Conservation (phyloP, 1,140 invertebrate genomes). For the Phthorimaea operculella region DNA sequence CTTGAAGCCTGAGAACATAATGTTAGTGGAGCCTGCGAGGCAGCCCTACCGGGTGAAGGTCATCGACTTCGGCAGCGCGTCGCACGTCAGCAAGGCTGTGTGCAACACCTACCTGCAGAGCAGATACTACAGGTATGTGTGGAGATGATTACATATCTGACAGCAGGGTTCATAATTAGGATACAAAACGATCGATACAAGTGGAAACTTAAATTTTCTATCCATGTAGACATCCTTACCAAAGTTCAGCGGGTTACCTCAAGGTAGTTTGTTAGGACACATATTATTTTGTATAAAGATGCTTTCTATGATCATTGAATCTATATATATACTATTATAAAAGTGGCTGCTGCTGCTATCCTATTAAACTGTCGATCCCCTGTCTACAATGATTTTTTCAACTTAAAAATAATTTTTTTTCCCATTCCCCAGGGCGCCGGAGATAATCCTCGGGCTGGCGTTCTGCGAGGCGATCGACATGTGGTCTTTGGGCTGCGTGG, state of each 20-base stretch:
- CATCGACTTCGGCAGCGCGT: conserved; percentile 99
- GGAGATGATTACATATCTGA: no score
- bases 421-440: conserved; percentile 81
- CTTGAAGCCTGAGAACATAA: conserved; percentile 99
- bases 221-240: no score
- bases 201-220: no score
- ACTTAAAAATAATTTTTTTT: neutral
- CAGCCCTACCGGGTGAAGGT: conserved; percentile 98
- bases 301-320: no score
- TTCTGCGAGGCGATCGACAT: conserved; percentile 99
- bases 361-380: no score
- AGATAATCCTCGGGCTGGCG: conserved; percentile 97
- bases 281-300: no score
- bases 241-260: no score
- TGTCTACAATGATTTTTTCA: neutral
- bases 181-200: no score
- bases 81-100: conserved; percentile 98
- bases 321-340: no score
- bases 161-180: no score
- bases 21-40: conserved; percentile 97
- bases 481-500: conserved; percentile 99
- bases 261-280: no score
- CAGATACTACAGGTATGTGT: conserved; percentile 87
- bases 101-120: conserved; percentile 99
- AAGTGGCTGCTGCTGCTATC: no score